A percentile compares a stretch with the other conserved stretches of the same genome.
These are phyloP conservation scores for Lottia scabra DNA, from an alignment of 2,888 invertebrate species.

Conservation along the genomic window DNA sequence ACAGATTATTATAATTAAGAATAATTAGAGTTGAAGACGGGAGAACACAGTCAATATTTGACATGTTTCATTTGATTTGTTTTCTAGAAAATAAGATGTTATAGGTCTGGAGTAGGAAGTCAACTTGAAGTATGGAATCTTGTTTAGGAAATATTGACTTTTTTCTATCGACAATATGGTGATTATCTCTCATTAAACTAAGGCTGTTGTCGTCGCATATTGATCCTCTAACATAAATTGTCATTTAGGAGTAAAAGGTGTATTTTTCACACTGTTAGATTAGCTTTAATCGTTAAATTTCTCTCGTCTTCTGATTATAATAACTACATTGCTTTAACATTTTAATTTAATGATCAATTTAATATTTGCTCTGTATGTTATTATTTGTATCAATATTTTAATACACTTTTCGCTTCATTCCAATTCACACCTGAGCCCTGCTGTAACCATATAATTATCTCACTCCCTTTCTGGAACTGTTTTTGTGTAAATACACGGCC, in stretches of 20 bases:
- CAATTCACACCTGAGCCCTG: no score
- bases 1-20: neutral
- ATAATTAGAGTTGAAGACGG: neutral
- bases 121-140: neutral
- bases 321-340: neutral
- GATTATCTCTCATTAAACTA: neutral
- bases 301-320: neutral
- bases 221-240: neutral
- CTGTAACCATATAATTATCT: no score
- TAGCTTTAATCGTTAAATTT: neutral
- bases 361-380: no score
- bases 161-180: neutral
- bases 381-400: no score
- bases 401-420: no score
- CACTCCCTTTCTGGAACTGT: no score
- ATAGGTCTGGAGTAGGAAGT: neutral
- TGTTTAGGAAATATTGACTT: slow-evolving; percentile 5
- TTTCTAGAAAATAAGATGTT: neutral
- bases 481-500: no score
- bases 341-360: no score
- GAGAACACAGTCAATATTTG: neutral
- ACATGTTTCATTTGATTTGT: neutral
- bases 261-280: neutral
- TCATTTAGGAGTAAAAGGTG: neutral
- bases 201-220: neutral